phyloP scores from a whole-genome alignment of 1,140 invertebrate species.

The Drosophila bocki region DNA sequence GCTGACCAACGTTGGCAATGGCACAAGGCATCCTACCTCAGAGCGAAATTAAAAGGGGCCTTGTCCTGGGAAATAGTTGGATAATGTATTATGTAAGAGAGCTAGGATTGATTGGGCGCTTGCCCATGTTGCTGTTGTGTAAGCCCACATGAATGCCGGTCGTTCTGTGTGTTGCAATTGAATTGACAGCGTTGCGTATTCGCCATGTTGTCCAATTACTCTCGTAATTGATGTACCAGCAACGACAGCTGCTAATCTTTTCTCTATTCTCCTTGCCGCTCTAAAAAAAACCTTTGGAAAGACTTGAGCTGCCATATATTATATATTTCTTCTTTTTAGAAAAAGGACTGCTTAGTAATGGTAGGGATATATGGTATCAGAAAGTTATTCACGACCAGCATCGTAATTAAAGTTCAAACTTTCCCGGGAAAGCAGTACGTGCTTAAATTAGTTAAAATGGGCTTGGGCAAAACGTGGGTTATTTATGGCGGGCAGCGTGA shows the following conservation, averaged over 20 bases:
- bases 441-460: conserved; percentile 60
- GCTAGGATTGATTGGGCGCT: conserved; percentile 37
- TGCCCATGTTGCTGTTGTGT: conserved; percentile 24
- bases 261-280: neutral
- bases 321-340: too few species aligned
- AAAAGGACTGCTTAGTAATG: too few species aligned
- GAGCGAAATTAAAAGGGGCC: conserved; percentile 28
- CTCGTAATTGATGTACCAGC: conserved; percentile 25
- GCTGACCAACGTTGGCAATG: conserved; percentile 37
- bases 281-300: neutral
- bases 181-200: conserved; percentile 18
- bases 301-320: neutral
- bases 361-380: neutral
- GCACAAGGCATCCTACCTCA: conserved; percentile 19
- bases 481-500: neutral
- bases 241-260: conserved; percentile 16
- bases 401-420: conserved; percentile 59
- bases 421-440: conserved; percentile 30
- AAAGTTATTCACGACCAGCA: neutral
- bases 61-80: conserved; percentile 29
- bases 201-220: conserved; percentile 33
- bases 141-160: neutral
- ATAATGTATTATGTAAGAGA: conserved; percentile 30
- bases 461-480: neutral
- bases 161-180: conserved; percentile 3